These are phyloP conservation scores for Drosophila novamexicana DNA, from an alignment of 1,140 invertebrate species.

Conservation along the genomic window DNA sequence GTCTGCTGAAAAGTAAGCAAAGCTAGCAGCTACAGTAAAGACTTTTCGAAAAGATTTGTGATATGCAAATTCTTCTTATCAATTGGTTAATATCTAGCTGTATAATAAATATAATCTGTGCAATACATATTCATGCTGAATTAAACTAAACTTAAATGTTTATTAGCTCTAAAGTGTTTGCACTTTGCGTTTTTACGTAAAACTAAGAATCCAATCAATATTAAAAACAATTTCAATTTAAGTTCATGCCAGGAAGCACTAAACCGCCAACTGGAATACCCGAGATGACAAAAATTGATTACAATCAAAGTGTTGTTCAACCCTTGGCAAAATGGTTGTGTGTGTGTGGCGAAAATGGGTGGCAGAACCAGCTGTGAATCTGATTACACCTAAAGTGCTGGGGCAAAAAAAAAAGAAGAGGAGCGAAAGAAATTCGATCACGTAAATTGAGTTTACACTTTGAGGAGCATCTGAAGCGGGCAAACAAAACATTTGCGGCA, in stretches of 20 bases:
- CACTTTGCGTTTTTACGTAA: too few species aligned
- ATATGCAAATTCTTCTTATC: too few species aligned
- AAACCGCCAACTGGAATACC: not conserved
- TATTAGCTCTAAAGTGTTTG: not conserved
- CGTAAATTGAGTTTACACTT: conserved; percentile 76
- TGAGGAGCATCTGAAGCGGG: conserved; percentile 20
- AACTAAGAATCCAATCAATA: not conserved
- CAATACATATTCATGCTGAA: too few species aligned
- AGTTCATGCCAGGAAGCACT: conserved; percentile 3
- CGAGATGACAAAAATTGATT: conserved; percentile 8
- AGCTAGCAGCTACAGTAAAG: not conserved
- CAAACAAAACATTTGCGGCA: conserved; percentile 55
- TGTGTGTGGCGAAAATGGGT: not conserved
- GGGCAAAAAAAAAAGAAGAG: conserved; percentile 11
- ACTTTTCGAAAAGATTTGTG: too few species aligned
- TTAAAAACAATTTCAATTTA: not conserved
- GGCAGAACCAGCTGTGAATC: conserved; percentile 29
- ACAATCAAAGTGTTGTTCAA: conserved; percentile 5
- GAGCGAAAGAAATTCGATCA: conserved; percentile 57
- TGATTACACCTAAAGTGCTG: conserved; percentile 35
- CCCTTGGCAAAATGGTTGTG: conserved; percentile 2
- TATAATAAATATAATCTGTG: too few species aligned
- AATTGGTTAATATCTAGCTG: too few species aligned
- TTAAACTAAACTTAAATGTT: too few species aligned
- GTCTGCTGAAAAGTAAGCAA: not conserved